Base-by-base conservation (phyloP, 2,113 vertebrate genomes). In the Sigmodon hispidus region DNA sequence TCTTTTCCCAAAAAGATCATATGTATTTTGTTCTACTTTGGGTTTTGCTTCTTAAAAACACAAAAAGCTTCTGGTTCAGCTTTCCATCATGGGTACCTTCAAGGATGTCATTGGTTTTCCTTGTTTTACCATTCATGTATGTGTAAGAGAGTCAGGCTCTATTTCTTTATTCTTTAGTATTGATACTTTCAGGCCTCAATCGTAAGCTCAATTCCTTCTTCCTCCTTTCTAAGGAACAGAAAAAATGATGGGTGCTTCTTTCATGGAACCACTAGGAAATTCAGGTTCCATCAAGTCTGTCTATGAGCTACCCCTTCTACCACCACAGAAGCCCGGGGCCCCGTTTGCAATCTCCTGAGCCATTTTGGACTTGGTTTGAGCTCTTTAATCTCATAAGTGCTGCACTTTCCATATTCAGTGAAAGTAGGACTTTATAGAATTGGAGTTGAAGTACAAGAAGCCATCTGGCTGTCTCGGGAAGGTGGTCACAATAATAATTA, bases 41-140 rank as follows among this genome's bases (percentile, higher is more conserved):
- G 40, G 34, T 73, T 96, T 87, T 17, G 19, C 24, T 69, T 50
- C 26, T 94, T n/a, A n/a, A n/a, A n/a, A n/a, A n/a, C n/a, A n/a
- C n/a, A n/a, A n/a, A n/a, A n/a, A n/a, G n/a, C n/a, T n/a, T 31
- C 63, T 52, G n/a, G 40, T 15, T 31, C 4, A 40, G 69, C 24
- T 65, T 95, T 91, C 81, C 45, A 45, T 1, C 45, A 26, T 1
- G 26, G 19, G 1, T 7, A 16, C 13, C 86, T 61, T 48, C 22
- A 79, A 76, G 34, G 75, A 24, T 15, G 45, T 12, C 2, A 26
- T 57, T 16, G 3, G 15, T 67, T 65, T 55, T 59, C 36, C 83
- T 84, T 89, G 45, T 29, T 87, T 57, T 72, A 15, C 5, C 72
- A 5, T 50, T 50, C 67, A 4, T 3, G 0, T 52, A 67, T 45